Evolutionary conservation across 1,140 invertebrate genomes (phyloP).

Genomic region (Ceratoteleas bidentatus): DNA sequence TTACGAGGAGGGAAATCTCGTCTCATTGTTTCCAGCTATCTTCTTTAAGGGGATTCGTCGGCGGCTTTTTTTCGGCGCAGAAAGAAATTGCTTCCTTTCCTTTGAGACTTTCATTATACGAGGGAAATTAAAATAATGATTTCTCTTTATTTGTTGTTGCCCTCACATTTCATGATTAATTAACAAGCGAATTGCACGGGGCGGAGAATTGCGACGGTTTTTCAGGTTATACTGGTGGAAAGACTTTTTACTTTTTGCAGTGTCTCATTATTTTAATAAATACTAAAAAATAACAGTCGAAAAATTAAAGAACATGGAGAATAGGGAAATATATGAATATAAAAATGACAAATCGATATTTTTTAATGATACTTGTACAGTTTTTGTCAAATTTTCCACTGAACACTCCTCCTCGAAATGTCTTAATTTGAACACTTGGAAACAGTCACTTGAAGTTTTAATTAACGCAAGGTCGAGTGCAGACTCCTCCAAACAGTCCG

Average conservation of each 20-base stretch:
- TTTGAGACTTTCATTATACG: neutral
- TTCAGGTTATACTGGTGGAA: neutral
- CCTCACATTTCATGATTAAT: neutral
- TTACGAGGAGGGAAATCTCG: too few species aligned
- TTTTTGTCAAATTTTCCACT: neutral
- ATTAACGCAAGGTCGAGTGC: neutral
- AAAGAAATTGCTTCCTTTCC: neutral
- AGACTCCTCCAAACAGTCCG: neutral
- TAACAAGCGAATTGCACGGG: neutral
- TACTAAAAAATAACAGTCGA: too few species aligned
- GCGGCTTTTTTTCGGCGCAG: neutral
- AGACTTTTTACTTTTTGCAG: neutral
- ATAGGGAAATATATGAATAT: too few species aligned
- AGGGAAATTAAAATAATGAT: neutral
- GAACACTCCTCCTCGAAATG: neutral
- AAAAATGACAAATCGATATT: neutral
- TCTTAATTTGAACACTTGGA: neutral
- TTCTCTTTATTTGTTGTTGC: neutral
- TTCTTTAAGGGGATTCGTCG: neutral
- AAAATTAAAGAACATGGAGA: too few species aligned
- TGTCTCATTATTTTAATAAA: neutral
- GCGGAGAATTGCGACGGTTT: too few species aligned
- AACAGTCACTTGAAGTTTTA: constrained; percentile 1
- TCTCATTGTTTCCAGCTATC: neutral
- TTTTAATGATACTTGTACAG: neutral